These are phyloP conservation scores for Onychomys torridus DNA, from an alignment of 2,797 vertebrate species.

Conservation along the genomic window DNA sequence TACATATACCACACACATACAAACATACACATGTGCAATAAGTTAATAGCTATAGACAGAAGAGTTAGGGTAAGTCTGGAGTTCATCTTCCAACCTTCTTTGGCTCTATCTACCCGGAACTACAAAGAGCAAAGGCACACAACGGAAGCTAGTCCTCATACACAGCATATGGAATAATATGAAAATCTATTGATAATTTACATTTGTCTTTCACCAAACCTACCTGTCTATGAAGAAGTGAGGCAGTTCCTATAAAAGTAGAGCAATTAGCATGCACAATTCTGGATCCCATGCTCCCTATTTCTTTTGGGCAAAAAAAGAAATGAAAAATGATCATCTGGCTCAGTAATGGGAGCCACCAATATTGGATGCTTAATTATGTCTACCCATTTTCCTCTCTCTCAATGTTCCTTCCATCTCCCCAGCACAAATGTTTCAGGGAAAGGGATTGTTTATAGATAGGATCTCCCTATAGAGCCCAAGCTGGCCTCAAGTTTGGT, in stretches of 20 bases:
- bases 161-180: background rate
- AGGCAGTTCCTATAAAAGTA: background rate
- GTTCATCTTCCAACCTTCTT: background rate
- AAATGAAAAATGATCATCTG: background rate
- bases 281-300: background rate
- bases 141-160: background rate
- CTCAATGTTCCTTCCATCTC: background rate
- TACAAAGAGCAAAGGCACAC: fast-evolving
- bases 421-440: background rate
- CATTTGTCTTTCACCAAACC: background rate
- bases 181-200: background rate
- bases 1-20: background rate
- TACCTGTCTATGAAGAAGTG: background rate
- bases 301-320: background rate
- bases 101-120: background rate
- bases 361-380: background rate
- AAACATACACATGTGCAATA: background rate
- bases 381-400: background rate
- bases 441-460: background rate
- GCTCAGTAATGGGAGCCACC: background rate
- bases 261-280: background rate
- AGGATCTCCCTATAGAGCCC: background rate
- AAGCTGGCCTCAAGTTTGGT: background rate
- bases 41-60: background rate
- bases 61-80: background rate